These are phyloP conservation scores for Brotula barbata DNA, from an alignment of 2,797 vertebrate species.

Conservation along the genomic window DNA sequence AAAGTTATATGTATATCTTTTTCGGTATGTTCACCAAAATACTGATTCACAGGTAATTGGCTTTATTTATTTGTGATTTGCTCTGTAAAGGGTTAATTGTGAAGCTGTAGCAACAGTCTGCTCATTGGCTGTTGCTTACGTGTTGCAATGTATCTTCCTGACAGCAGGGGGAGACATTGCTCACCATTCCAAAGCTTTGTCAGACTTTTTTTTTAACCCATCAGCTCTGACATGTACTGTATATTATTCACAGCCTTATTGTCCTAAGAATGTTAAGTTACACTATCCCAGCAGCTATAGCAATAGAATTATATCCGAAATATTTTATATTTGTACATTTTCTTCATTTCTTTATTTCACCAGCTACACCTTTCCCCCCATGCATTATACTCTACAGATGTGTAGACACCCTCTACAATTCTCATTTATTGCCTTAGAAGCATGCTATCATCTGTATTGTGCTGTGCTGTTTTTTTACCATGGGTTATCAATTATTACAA, in stretches of 20 bases:
- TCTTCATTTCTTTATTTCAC: background rate
- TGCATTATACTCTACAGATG: background rate
- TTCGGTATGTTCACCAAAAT: background rate
- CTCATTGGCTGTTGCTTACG: constrained; percentile 61
- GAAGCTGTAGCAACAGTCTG: constrained; percentile 65
- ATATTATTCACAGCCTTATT: background rate
- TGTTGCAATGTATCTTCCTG: constrained; percentile 36
- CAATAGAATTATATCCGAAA: background rate
- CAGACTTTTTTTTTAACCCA: constrained; percentile 12
- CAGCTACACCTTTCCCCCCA: background rate
- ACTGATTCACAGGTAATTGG: too few species aligned
- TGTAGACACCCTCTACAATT: background rate
- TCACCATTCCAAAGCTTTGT: constrained; percentile 14
- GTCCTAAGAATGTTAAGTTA: constrained; percentile 6
- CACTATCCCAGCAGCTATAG: background rate
- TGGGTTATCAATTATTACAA: constrained; percentile 26
- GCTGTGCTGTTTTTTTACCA: constrained; percentile 1
- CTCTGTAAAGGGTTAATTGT: constrained; percentile 58
- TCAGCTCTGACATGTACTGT: constrained; percentile 3
- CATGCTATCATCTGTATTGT: background rate
- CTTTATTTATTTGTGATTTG: constrained; percentile 10
- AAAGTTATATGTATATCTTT: too few species aligned
- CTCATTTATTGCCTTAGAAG: background rate
- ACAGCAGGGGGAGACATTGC: constrained; percentile 74
- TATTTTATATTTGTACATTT: background rate